Evolutionary conservation across 2,888 invertebrate species (phyloP).

Genomic region (Baronia brevicornis): DNA sequence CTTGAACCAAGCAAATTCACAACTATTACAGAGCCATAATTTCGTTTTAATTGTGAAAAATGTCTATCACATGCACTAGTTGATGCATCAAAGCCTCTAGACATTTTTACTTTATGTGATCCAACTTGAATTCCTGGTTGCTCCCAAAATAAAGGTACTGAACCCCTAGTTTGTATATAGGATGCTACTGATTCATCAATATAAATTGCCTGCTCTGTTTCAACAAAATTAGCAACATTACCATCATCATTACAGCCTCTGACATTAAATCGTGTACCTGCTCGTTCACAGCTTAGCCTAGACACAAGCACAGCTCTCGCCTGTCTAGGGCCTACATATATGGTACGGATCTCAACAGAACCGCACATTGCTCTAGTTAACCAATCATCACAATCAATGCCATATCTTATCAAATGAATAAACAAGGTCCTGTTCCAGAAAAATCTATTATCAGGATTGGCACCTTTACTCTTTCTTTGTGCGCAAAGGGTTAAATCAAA

Average conservation of each 20-base stretch:
- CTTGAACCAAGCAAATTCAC: constrained; percentile 95
- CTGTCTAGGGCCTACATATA: constrained; percentile 97
- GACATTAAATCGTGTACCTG: constrained; percentile 98
- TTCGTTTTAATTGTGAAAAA: constrained; percentile 86
- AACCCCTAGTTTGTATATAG: constrained; percentile 94
- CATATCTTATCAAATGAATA: constrained; percentile 93
- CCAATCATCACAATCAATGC: constrained; percentile 94
- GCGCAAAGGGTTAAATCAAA: constrained; percentile 96
- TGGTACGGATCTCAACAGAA: constrained; percentile 96
- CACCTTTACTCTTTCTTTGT: constrained; percentile 88
- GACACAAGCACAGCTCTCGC: constrained; percentile 97
- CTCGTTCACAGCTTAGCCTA: constrained; percentile 96
- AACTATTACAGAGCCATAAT: constrained; percentile 93
- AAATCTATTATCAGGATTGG: constrained; percentile 93
- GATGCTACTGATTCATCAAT: constrained; percentile 93
- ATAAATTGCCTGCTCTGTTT: constrained; percentile 98
- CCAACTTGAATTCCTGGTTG: constrained; percentile 99
- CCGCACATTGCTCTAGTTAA: constrained; percentile 97
- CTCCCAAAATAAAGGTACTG: constrained; percentile 99
- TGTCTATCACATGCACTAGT: constrained; percentile 95
- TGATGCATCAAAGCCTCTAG: constrained; percentile 95
- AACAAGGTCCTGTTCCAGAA: constrained; percentile 99
- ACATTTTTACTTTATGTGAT: constrained; percentile 98
- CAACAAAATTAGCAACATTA: constrained; percentile 99
- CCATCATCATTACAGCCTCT: constrained; percentile 99